Conservation (phyloP, 2,888 invertebrate species). For the Yponomeuta cagnagella region DNA sequence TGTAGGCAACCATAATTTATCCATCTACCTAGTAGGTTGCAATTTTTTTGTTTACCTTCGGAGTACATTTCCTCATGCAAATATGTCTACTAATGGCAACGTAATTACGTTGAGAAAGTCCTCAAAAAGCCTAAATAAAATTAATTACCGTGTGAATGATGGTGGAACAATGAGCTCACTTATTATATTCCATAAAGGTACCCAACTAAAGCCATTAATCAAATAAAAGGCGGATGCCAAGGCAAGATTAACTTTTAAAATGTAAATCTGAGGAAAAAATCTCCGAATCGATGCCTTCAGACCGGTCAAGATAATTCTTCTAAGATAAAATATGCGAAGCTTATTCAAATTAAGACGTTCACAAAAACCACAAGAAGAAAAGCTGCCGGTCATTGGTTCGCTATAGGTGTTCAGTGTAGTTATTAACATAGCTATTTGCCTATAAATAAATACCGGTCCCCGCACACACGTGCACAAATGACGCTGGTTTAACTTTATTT, state of each 20-base stretch:
- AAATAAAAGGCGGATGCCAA: constrained; percentile 17
- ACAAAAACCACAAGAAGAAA: constrained; percentile 62
- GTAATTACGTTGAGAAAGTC: constrained; percentile 6
- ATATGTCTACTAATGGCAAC: background rate
- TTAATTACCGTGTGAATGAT: constrained; percentile 15
- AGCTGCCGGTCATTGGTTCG: constrained; percentile 19
- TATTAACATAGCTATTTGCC: constrained; percentile 73
- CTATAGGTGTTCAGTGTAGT: constrained; percentile 44
- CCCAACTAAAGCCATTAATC: constrained; percentile 13
- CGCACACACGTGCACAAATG: constrained; percentile 70
- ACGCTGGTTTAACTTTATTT: constrained; percentile 75
- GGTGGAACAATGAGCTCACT: constrained; percentile 21
- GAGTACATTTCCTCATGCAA: no score
- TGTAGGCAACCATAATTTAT: background rate
- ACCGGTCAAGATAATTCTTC: background rate
- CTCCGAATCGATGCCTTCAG: background rate
- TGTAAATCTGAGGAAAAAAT: background rate
- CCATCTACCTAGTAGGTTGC: background rate
- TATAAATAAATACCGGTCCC: constrained; percentile 72
- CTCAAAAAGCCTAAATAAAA: constrained; percentile 1
- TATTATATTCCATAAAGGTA: background rate
- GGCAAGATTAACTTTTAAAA: background rate
- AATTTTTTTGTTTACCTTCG: no score
- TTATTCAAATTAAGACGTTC: constrained; percentile 66
- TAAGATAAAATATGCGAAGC: constrained; percentile 10